Base-by-base conservation (phyloP, 2,888 invertebrate genomes). In the Scaptomyza caliginosa region DNA sequence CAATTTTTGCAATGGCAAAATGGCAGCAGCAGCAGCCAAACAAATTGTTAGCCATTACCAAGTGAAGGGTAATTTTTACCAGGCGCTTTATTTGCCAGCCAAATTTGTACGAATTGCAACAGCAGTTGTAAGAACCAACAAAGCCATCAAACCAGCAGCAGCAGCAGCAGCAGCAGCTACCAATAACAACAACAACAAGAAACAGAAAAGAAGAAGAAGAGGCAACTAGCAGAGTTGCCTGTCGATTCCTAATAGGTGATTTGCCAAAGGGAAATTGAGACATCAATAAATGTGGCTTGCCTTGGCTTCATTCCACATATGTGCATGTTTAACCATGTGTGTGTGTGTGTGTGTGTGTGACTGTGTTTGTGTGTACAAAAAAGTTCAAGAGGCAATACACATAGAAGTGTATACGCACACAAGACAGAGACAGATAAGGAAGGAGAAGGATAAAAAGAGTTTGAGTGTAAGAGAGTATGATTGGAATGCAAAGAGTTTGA, bases 251-350 rank as follows among this genome's bases (percentile, higher is more conserved):
- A 87, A 88, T 81, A 77, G 87, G 79, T 86, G 86, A 86, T 83
- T 86, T 86, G 82, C 72, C 74, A 74, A 79, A 74, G 73, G 86
- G 84, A 88, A 86, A 86, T 86, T 86, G 86, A 88, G 86, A 79
- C 89, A 88, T 88, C 88, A 86, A 86, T 88, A 86, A 86, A 83
- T 86, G 83, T 76, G 88, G 75, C 86, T 81, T 80, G 67, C 64
- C 56, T 49, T 64, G 56, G 45, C 46, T 66, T 52, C 28, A 58
- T 70, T 60, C 60, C 19, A 19, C 36, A 32, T 11, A 46, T 34
- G 11, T 48, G 23, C 21, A 19, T 17, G 2, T 43, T 30, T 39
- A 7, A 13, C 13, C 1, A 6, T 32, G 32, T 26, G 36, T 43
- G 7, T 38, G 17, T 34, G 19, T 39, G 28, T 34, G 43, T 56